Percentiles rank a stretch among this genome's conserved stretches.
Evolutionary conservation across 2,113 vertebrate genomes (phyloP).

Genomic region (Trogon surrucura): DNA sequence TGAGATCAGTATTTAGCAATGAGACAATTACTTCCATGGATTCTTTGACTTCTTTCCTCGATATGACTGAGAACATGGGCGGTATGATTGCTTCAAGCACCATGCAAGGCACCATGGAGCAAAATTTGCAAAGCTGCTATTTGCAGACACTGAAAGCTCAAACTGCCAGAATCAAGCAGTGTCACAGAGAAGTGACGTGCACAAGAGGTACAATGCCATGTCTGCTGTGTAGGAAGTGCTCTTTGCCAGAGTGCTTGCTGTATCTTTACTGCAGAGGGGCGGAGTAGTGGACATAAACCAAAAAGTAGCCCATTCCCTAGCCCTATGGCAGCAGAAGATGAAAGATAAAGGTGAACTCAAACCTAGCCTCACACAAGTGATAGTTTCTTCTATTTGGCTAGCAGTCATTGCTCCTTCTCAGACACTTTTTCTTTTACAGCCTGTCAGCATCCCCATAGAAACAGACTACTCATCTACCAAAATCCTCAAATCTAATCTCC

Average conservation of each 20-base stretch:
- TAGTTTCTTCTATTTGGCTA: not conserved
- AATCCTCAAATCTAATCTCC: slow-evolving; percentile 11
- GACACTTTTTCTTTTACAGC: not conserved
- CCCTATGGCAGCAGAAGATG: not conserved
- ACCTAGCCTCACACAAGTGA: not conserved
- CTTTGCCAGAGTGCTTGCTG: not conserved
- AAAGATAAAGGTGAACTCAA: not conserved
- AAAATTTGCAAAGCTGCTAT: not conserved
- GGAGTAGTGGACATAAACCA: not conserved
- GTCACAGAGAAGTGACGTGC: not conserved
- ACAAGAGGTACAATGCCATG: not conserved
- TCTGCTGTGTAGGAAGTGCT: not conserved
- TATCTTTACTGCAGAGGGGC: not conserved
- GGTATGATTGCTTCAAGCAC: not conserved
- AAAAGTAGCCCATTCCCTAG: not conserved
- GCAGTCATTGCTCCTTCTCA: not conserved
- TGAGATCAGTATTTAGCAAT: not conserved
- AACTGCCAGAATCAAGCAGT: not conserved
- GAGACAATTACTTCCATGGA: not conserved
- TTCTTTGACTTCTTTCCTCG: not conserved
- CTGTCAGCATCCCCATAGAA: not conserved
- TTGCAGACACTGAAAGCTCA: not conserved
- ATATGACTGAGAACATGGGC: not conserved
- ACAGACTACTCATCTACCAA: not conserved
- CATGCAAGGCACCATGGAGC: not conserved